Conservation (phyloP, 1,140 invertebrate species). For the Heliothis virescens region DNA sequence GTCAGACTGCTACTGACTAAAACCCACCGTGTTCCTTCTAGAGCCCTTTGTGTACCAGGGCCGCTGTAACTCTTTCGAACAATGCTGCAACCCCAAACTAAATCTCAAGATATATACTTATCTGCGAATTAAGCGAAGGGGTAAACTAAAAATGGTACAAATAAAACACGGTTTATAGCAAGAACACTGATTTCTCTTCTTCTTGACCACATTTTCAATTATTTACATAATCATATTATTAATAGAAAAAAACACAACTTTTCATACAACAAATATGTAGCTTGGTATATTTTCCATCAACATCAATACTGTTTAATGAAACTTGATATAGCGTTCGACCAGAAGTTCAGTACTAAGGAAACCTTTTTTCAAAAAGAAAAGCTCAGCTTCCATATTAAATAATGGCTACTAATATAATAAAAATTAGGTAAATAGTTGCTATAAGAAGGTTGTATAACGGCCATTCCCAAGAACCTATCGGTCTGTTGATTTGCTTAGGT, state of each 20-base stretch:
- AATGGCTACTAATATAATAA: not conserved
- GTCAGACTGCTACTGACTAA: too few species aligned
- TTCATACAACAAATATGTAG: slow-evolving; percentile 59
- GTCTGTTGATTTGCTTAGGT: too few species aligned
- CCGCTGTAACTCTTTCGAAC: too few species aligned
- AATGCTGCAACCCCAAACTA: not conserved
- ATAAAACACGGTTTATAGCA: slow-evolving; percentile 46
- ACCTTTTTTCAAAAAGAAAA: too few species aligned
- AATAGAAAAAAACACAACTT: slow-evolving; percentile 63
- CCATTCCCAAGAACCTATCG: too few species aligned
- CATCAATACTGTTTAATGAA: slow-evolving; percentile 39
- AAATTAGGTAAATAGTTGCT: not conserved
- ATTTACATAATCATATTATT: slow-evolving; percentile 65
- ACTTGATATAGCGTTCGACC: slow-evolving; percentile 4
- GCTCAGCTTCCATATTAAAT: not conserved
- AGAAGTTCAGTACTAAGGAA: not conserved
- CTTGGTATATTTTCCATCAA: slow-evolving; percentile 62
- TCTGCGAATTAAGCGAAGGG: not conserved
- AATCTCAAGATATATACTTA: not conserved
- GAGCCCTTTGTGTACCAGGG: too few species aligned
- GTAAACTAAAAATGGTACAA: not conserved
- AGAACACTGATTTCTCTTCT: slow-evolving; percentile 45
- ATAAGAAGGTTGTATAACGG: too few species aligned
- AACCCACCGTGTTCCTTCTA: too few species aligned
- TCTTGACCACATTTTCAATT: slow-evolving; percentile 56